Conservation (phyloP, 2,797 vertebrate species). For the Melanogrammus aeglefinus region DNA sequence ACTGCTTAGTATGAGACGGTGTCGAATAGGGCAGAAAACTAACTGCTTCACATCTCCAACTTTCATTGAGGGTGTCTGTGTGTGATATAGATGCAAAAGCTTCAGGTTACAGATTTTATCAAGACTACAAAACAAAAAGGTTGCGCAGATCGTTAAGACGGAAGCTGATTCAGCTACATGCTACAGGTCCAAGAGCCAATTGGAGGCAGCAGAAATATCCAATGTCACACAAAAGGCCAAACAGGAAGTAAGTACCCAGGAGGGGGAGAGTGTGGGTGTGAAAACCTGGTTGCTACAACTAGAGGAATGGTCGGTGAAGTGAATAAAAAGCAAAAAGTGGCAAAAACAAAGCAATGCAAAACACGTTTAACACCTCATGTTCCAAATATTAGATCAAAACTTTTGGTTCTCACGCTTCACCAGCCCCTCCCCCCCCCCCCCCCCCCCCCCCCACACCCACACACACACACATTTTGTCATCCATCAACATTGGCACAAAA, state of each 20-base stretch:
- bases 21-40: neutral
- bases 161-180: constrained; percentile 33
- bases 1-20: constrained; percentile 20
- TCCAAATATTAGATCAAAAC: constrained; percentile 14
- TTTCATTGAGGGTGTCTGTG: constrained; percentile 6
- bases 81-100: neutral
- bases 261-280: constrained; percentile 18
- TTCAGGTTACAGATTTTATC: constrained; percentile 18
- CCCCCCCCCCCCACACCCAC: neutral
- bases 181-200: constrained; percentile 41
- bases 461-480: constrained; percentile 5
- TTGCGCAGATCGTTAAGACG: neutral
- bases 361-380: constrained; percentile 25
- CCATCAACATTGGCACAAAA: constrained; percentile 39
- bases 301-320: constrained; percentile 6
- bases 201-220: constrained; percentile 21
- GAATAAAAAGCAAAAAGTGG: neutral
- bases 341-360: constrained; percentile 48
- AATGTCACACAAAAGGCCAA: constrained; percentile 44
- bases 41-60: neutral
- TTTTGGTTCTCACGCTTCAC: constrained; percentile 15
- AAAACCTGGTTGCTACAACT: constrained; percentile 35
- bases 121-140: constrained; percentile 24
- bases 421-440: constrained; percentile 17
- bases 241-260: constrained; percentile 11